A percentile compares a stretch with the other conserved stretches of the same genome.
Conservation (phyloP, 2,888 invertebrate species). For the Blomia tropicalis region DNA sequence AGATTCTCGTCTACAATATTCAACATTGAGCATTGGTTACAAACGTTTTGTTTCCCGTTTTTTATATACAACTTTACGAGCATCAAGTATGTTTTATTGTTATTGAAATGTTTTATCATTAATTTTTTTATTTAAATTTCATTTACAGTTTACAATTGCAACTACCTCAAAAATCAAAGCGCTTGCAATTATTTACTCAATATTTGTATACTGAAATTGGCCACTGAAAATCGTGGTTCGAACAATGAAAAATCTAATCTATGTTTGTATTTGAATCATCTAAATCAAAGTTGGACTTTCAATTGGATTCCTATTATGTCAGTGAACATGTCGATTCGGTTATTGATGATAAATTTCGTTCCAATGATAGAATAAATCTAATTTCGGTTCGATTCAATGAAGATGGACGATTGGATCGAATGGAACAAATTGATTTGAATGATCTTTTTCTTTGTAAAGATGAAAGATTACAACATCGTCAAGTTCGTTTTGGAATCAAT, state of each 20-base stretch:
- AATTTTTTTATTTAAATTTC: conserved; percentile 20
- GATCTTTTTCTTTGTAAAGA: background rate
- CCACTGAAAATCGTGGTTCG: background rate
- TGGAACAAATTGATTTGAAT: background rate
- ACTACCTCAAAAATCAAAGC: conserved; percentile 36
- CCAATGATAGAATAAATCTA: background rate
- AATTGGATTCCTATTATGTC: conserved; percentile 1
- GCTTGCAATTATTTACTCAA: conserved; percentile 53
- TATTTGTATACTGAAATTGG: conserved; percentile 44
- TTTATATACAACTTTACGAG: background rate
- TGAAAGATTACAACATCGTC: background rate
- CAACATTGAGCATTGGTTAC: background rate
- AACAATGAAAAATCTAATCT: background rate
- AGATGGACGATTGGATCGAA: background rate
- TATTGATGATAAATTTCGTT: background rate
- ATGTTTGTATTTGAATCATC: conserved; percentile 1
- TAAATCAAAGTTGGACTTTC: background rate
- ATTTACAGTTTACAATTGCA: conserved; percentile 24
- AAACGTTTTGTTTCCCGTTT: background rate
- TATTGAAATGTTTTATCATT: background rate
- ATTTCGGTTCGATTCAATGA: background rate
- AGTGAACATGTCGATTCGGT: background rate
- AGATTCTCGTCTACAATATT: background rate
- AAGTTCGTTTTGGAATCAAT: background rate
- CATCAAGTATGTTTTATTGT: background rate